Conservation (phyloP, 2,113 vertebrate genomes). For the Bolborhynchus lineola region DNA sequence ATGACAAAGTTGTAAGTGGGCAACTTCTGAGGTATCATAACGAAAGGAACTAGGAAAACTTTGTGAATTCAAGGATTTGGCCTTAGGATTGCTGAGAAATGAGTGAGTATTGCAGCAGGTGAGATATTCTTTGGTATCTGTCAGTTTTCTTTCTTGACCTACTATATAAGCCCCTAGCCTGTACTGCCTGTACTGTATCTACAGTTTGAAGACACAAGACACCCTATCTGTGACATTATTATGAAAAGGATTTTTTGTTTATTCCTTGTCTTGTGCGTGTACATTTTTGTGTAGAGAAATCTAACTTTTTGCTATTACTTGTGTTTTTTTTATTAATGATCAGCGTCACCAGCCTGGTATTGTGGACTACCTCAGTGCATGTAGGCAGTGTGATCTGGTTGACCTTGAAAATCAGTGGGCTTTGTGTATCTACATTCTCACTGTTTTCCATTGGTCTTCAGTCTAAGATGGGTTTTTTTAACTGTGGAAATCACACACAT, state of each 20-base stretch:
- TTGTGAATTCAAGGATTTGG: not conserved
- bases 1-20: not conserved
- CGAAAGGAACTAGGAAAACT: not conserved
- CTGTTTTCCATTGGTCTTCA: not conserved
- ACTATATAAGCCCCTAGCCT: not conserved
- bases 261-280: not conserved
- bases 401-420: not conserved
- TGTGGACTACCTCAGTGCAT: not conserved
- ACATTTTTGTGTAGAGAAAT: not conserved
- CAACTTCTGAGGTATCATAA: not conserved
- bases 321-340: not conserved
- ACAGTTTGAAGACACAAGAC: not conserved
- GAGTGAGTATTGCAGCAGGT: too few relatives aligned
- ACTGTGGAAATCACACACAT: not conserved
- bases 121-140: not conserved
- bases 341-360: not conserved
- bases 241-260: not conserved
- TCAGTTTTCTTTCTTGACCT: not conserved
- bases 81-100: not conserved
- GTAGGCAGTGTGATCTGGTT: fast-evolving
- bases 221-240: too few relatives aligned
- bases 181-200: fast-evolving
- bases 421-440: not conserved
- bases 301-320: not conserved
- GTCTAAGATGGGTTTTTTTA: not conserved